Base-by-base conservation (phyloP, 1,140 invertebrate species). In the Pseudomyrmex flavicornis region DNA sequence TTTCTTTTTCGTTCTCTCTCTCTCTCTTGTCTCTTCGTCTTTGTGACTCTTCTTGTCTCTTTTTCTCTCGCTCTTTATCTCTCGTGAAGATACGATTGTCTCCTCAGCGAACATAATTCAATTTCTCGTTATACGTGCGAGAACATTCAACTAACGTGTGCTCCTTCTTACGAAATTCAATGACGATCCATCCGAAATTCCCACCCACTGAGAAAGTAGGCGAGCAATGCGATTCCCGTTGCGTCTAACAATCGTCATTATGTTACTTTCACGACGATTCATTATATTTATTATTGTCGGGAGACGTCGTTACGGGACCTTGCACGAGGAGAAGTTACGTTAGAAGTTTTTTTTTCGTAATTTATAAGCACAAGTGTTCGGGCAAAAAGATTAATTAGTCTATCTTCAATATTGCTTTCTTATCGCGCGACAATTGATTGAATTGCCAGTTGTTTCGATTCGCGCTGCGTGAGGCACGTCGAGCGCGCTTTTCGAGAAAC, bases 51-150 rank as follows among this genome's bases (percentile, higher is more conserved):
- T 35, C 46, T 20, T 46, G 70, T 58, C 26, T 20, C 2, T n/a
- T 2, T 56, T 48, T n/a, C 13, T 50, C n/a, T 46, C 15, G 5
- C 22, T 35, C 46, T 20, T 13, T n/a, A 5, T 22, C 13, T 13
- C 15, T 17, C 7, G 44, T 10, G 20, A 17, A 4, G 26, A 63
- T 52, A 65, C 50, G 62, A 69, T 69, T 58, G 12, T 76, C 35
- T 46, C 54, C 35, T 35, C 62, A 10, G 44, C n/a, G 12, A 50
- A 15, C 46, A 56, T 69, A 85, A 85, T 56, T 77, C 52, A 72
- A 86, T 85, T 46, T 10, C 26, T 79, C 48, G 59, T 72, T 59
- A 72, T 22, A 26, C n/a, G 35, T 1, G 61, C 52, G 22, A 46
- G 10, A 20, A 15, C 46, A 70, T 22, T 26, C 17, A 44, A 35